Evolutionary conservation across 2,797 vertebrate genomes (phyloP).

Genomic region (Botia almorhae): DNA sequence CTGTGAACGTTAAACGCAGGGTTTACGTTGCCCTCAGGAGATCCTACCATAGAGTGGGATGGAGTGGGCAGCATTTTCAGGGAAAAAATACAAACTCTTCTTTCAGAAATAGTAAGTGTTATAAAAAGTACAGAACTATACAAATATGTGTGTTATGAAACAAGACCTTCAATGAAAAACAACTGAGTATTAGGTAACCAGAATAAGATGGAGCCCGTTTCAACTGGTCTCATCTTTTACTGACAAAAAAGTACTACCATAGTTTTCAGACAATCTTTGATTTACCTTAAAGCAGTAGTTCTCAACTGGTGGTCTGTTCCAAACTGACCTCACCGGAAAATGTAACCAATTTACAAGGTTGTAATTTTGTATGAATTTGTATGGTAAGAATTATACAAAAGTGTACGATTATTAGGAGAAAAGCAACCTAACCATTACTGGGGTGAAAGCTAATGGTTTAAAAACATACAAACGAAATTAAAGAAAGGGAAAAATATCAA

Average conservation of each 20-base stretch:
- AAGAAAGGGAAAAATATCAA: no score
- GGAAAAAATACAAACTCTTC: constrained; percentile 41
- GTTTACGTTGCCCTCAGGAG: constrained; percentile 44
- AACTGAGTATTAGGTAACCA: constrained; percentile 52
- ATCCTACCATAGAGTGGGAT: constrained; percentile 55
- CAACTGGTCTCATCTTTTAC: constrained; percentile 25
- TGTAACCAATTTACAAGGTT: no score
- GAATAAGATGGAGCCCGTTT: constrained; percentile 8
- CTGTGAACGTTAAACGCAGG: constrained; percentile 43
- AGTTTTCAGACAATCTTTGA: neutral
- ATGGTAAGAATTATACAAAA: no score
- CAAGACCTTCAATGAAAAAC: constrained; percentile 51
- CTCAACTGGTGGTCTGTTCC: neutral
- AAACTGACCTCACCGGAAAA: no score
- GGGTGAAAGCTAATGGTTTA: no score
- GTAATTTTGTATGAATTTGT: no score
- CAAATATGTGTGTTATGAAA: constrained; percentile 59
- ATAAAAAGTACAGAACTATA: constrained; percentile 55
- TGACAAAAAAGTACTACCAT: constrained; percentile 2
- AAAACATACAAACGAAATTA: no score
- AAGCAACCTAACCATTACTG: no score
- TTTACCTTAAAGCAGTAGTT: neutral
- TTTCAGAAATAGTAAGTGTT: constrained; percentile 54
- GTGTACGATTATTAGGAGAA: no score
- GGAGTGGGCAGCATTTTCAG: constrained; percentile 52